A percentile compares a stretch with the other conserved stretches of the same genome.
phyloP scores from a whole-genome alignment of 2,888 invertebrate species.

The Hololepta plana region DNA sequence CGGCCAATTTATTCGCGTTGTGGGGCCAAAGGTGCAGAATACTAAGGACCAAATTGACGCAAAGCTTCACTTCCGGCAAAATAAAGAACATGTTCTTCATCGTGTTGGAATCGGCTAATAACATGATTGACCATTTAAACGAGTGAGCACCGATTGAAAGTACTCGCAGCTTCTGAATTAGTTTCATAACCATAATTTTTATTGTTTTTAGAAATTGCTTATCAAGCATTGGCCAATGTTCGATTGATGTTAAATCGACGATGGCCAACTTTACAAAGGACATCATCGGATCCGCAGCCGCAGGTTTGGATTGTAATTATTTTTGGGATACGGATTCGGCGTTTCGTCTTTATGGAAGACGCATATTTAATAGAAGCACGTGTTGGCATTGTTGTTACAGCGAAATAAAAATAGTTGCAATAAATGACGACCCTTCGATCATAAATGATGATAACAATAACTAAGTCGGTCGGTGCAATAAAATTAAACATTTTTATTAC shows the following conservation, averaged over 20 bases:
- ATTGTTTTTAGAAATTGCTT: no score
- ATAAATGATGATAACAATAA: no score
- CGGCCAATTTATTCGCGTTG: conserved; percentile 15
- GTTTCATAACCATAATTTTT: no score
- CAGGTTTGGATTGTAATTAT: conserved; percentile 35
- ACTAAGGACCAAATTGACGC: conserved; percentile 20
- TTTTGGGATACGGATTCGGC: conserved; percentile 31
- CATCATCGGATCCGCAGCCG: conserved; percentile 36
- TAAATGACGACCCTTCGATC: no score
- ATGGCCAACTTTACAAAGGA: conserved; percentile 31
- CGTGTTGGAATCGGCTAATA: conserved; percentile 16
- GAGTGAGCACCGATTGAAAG: no score
- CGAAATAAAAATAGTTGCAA: no score
- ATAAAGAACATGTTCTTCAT: conserved; percentile 25
- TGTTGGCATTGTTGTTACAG: no score
- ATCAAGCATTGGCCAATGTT: no score
- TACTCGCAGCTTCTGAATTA: no score
- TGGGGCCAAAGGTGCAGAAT: conserved; percentile 25
- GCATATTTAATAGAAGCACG: conserved; percentile 8
- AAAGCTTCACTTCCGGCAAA: conserved; percentile 9
- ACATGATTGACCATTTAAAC: conserved; percentile 15
- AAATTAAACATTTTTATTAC: no score
- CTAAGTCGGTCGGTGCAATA: no score
- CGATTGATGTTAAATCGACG: conserved; percentile 27
- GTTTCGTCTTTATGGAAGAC: conserved; percentile 17